These are phyloP conservation scores for Nothocercus nigrocapillus DNA, from an alignment of 2,113 vertebrate genomes.

Conservation along the genomic window DNA sequence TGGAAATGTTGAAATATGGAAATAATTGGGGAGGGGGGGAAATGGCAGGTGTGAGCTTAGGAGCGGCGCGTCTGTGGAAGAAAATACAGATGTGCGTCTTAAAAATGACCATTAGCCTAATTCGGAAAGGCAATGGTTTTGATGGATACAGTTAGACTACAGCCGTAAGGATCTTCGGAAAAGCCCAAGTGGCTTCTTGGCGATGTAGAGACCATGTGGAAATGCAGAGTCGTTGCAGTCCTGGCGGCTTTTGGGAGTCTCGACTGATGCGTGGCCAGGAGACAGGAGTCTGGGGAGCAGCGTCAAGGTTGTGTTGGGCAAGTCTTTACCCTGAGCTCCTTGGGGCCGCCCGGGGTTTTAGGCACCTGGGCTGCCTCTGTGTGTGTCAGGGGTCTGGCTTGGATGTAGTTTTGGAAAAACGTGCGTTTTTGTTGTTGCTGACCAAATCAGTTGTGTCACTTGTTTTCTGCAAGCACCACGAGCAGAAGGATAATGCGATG, in stretches of 20 bases:
- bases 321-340: rapidly evolving
- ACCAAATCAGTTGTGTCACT: no score
- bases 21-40: constrained; percentile 57
- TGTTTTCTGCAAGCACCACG: not conserved
- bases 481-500: not conserved
- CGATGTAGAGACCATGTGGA: not conserved
- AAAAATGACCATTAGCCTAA: constrained; percentile 36
- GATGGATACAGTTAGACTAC: not conserved
- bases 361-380: not conserved
- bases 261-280: no score
- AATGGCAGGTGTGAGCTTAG: constrained; percentile 38
- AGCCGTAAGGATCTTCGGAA: rapidly evolving
- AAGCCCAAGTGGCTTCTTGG: not conserved
- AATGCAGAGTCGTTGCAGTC: rapidly evolving
- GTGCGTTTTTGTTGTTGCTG: no score
- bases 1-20: constrained; percentile 68
- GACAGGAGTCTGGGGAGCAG: no score
- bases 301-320: not conserved
- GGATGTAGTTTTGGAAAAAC: not conserved
- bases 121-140: not conserved
- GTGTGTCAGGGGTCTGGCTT: rapidly evolving
- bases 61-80: constrained; percentile 14
- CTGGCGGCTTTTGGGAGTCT: no score
- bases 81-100: constrained; percentile 37
- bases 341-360: no score